These are phyloP conservation scores for Orycteropus afer DNA, from an alignment of 2,113 vertebrate species.

Conservation along the genomic window DNA sequence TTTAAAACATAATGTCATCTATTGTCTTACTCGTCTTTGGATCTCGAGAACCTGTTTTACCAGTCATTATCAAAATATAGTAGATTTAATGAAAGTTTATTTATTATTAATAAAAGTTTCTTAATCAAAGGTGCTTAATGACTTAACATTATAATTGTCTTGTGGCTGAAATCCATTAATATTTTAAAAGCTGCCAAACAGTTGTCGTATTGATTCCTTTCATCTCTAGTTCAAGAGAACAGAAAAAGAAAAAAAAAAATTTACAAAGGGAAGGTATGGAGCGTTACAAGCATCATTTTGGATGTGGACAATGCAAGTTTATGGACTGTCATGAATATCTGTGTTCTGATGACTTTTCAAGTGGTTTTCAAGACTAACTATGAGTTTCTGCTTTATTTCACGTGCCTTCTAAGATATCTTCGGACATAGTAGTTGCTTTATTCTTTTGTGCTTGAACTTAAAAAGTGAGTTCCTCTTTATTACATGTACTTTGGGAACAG, in stretches of 20 bases:
- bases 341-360: slow-evolving; percentile 36
- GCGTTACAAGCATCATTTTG: not conserved
- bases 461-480: slow-evolving; percentile 58
- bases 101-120: not conserved
- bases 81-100: too few relatives aligned
- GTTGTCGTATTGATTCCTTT: not conserved
- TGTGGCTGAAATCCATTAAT: not conserved
- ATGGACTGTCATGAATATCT: not conserved
- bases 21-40: not conserved
- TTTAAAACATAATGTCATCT: not conserved
- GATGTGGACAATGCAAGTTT: not conserved
- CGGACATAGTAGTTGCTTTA: slow-evolving; percentile 17
- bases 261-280: not conserved
- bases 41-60: not conserved
- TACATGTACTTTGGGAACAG: not conserved
- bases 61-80: not conserved
- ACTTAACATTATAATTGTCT: not conserved
- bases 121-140: not conserved
- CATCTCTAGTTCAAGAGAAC: not conserved
- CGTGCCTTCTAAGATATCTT: not conserved
- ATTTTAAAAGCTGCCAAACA: not conserved
- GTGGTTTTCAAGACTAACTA: not conserved
- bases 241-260: not conserved
- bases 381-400: slow-evolving; percentile 33
- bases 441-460: slow-evolving; percentile 58